phyloP scores from a whole-genome alignment of 2,797 vertebrate genomes.

The Ctenopoma multispine region DNA sequence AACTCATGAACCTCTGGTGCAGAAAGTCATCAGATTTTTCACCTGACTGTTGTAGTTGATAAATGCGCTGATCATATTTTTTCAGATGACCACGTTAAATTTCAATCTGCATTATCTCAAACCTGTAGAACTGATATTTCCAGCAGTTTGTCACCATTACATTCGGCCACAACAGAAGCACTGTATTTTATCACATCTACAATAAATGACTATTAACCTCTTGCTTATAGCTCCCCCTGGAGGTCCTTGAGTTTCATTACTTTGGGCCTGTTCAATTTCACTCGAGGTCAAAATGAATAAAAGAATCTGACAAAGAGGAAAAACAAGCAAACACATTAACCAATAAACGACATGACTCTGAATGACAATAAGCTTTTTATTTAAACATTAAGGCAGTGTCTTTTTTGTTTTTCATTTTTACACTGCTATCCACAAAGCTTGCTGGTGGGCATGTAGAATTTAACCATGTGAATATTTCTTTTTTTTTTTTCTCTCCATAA shows the following conservation, averaged over 20 bases:
- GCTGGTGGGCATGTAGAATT: constrained; percentile 87
- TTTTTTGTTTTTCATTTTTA: constrained; percentile 79
- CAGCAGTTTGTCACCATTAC: no score
- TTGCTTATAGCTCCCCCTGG: constrained; percentile 18
- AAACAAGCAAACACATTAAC: neutral
- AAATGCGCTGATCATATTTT: no score
- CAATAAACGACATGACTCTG: constrained; percentile 48
- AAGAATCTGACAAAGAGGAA: neutral
- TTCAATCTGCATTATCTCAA: no score
- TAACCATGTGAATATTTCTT: constrained; percentile 86
- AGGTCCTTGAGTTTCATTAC: constrained; percentile 3
- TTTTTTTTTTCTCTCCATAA: constrained; percentile 50
- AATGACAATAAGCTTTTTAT: constrained; percentile 90
- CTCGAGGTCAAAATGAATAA: neutral
- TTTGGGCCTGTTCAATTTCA: neutral
- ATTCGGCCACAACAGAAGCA: no score
- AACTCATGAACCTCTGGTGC: no score
- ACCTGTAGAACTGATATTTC: neutral
- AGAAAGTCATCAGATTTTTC: no score
- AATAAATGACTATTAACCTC: neutral
- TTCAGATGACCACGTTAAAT: no score
- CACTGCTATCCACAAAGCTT: constrained; percentile 89
- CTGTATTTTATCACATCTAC: no score
- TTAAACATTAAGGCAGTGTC: constrained; percentile 90
- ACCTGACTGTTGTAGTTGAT: no score